Evolutionary conservation across 2,888 invertebrate species (phyloP), one percentile per base, ranked within the genome.

Genomic region (Agonopterix arenella): DNA sequence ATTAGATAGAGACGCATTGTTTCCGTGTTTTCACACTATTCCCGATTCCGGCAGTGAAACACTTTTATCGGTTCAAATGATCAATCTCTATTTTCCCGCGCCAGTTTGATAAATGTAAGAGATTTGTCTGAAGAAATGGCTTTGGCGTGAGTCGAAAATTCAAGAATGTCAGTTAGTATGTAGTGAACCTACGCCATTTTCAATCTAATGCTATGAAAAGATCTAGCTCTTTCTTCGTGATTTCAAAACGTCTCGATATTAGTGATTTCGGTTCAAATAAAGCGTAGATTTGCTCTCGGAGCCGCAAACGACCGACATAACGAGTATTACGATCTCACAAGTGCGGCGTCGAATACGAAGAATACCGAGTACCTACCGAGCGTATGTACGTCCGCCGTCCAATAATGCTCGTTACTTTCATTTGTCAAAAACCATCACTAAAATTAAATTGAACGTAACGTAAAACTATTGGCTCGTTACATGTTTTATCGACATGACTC

Each of bases 1-100:
- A 80, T 80, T 73, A 80, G 73, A 76, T 70, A 72, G 62, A 62
- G 66, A 62, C 59, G 61, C 62, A 64, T 62, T 67, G 72, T 75
- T 80, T 76, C 76, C 74, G 67, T 61, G 62, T 76, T 73, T 73
- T 66, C 71, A 66, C 70, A 64, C 64, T 56, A 51, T 58, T 58
- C 63, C 55, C 57, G 55, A 62, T 71, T 71, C 73, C 73, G 72
- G 61, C 72, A 66, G 68, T 54, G 63, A 64, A 70, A 70, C 64
- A 68, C 66, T 70, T 40, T 70, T 75, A 80, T 76, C 75, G 57
- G 52, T 53, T 50, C 56, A 56, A 54, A 63, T 66, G 62, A 79
- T 76, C 70, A 64, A 73, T 76, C 70, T 70, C 68, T 57, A 66
- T 68, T 76, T 71, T 66, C 68, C 60, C 57, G 53, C 61, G 62